Conservation (phyloP, 2,797 vertebrate genomes). For the Cichlasoma orientale region DNA sequence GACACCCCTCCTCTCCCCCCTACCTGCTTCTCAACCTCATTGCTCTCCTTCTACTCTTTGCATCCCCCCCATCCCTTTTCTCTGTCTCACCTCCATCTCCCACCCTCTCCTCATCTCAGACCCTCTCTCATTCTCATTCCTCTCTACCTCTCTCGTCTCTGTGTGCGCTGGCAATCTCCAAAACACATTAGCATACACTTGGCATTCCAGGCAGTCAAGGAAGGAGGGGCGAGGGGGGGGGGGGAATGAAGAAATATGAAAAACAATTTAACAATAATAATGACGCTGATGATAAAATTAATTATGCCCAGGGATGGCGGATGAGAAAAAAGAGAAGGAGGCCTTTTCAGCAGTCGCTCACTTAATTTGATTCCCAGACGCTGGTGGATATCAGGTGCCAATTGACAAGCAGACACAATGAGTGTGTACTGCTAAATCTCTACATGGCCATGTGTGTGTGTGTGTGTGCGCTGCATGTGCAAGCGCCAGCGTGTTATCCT, state of each 20-base stretch:
- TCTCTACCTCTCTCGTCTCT: slow-evolving; percentile 78
- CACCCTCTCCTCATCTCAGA: slow-evolving; percentile 77
- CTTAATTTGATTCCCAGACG: slow-evolving; percentile 95
- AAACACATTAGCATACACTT: slow-evolving; percentile 96
- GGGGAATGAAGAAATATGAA: slow-evolving; percentile 79
- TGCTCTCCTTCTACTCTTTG: slow-evolving; percentile 71
- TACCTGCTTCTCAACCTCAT: slow-evolving; percentile 73
- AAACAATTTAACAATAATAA: slow-evolving; percentile 88
- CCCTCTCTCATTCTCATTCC: slow-evolving; percentile 80
- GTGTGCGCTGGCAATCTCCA: slow-evolving; percentile 75
- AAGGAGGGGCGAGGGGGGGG: slow-evolving; percentile 41
- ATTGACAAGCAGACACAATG: slow-evolving; percentile 77
- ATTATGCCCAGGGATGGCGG: slow-evolving; percentile 81
- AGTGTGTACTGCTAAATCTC: slow-evolving; percentile 66
- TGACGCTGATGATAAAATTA: slow-evolving; percentile 87
- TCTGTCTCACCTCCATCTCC: slow-evolving; percentile 76
- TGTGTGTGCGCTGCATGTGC: slow-evolving; percentile 10
- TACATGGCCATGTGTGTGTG: slow-evolving; percentile 22
- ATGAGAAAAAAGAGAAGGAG: slow-evolving; percentile 68
- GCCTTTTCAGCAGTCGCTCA: slow-evolving; percentile 83
- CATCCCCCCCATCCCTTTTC: slow-evolving; percentile 51
- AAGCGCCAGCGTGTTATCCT: slow-evolving; percentile 43
- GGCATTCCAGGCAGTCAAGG: slow-evolving; percentile 89
- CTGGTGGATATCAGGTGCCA: slow-evolving; percentile 81
- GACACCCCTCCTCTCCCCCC: slow-evolving; percentile 69